A percentile compares a stretch with the other conserved stretches of the same genome.
phyloP scores from a whole-genome alignment of 2,113 vertebrate species.

The Oncorhynchus kisutch region DNA sequence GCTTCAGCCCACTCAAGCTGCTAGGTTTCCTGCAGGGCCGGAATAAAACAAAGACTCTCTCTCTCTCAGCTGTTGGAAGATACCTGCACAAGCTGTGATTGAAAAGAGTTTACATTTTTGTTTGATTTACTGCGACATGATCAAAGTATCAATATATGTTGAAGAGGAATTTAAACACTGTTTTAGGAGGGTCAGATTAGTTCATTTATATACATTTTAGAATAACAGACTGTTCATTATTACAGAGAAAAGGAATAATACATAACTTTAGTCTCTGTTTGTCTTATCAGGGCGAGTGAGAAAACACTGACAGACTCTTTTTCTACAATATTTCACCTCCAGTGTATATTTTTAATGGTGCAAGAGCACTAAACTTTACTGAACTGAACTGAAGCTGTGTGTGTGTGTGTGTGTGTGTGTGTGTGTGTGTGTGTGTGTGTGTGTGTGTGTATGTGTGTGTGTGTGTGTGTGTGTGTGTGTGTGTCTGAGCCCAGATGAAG shows the following conservation, averaged over 20 bases:
- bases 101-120: background rate
- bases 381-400: background rate
- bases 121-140: background rate
- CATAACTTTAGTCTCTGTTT: constrained; percentile 4
- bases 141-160: background rate
- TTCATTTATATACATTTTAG: background rate
- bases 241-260: background rate
- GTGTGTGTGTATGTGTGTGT: constrained; percentile 42
- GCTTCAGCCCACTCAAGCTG: background rate
- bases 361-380: background rate
- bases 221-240: constrained; percentile 4
- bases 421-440: constrained; percentile 44
- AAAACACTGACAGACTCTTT: background rate
- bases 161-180: no score
- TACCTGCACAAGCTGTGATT: background rate
- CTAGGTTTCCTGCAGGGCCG: background rate
- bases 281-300: background rate
- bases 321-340: constrained; percentile 12
- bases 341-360: background rate
- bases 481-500: constrained; percentile 51
- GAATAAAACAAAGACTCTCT: no score
- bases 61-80: background rate
- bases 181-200: background rate
- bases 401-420: constrained; percentile 25
- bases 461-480: constrained; percentile 8